Percentiles rank a stretch among this genome's conserved stretches.
Evolutionary conservation across 2,888 invertebrate species (phyloP).

Genomic region (Hedya salicella): DNA sequence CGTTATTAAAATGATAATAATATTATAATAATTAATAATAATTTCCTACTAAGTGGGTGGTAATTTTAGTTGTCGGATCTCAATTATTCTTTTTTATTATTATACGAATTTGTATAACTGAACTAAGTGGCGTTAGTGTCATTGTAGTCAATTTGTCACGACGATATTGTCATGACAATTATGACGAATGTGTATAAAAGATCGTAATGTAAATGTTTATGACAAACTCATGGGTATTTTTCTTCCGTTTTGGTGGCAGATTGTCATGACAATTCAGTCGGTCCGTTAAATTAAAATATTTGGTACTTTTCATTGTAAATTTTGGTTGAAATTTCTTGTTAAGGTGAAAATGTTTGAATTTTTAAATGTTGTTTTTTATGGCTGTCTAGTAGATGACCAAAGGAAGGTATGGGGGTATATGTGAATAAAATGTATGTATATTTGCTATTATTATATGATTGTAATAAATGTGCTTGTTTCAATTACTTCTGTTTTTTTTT

Average conservation of each 20-base stretch:
- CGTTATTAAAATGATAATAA: slow-evolving; percentile 23
- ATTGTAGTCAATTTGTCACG: not conserved
- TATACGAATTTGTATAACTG: slow-evolving; percentile 24
- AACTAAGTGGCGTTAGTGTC: not conserved
- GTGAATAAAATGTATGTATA: slow-evolving; percentile 65
- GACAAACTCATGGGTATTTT: slow-evolving; percentile 33
- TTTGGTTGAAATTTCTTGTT: slow-evolving; percentile 42
- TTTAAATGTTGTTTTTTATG: slow-evolving; percentile 39
- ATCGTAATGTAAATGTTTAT: too few species aligned
- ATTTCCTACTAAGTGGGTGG: slow-evolving; percentile 38
- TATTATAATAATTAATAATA: slow-evolving; percentile 34
- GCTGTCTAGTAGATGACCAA: slow-evolving; percentile 57
- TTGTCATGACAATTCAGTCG: slow-evolving; percentile 25
- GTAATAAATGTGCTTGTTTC: slow-evolving; percentile 73
- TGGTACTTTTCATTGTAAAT: slow-evolving; percentile 29
- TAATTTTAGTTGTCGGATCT: slow-evolving; percentile 41
- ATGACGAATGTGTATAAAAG: slow-evolving; percentile 33
- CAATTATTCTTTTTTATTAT: slow-evolving; percentile 30
- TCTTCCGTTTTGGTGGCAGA: not conserved
- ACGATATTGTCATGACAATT: slow-evolving; percentile 10
- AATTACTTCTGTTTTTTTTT: slow-evolving; percentile 52
- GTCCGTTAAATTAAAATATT: slow-evolving; percentile 18
- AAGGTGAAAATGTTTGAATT: slow-evolving; percentile 39
- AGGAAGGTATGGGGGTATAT: slow-evolving; percentile 52
- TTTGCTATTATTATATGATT: slow-evolving; percentile 66